Base-by-base conservation (phyloP, 64 coral and sea anemone genomes). In the Orbicella faveolata region DNA sequence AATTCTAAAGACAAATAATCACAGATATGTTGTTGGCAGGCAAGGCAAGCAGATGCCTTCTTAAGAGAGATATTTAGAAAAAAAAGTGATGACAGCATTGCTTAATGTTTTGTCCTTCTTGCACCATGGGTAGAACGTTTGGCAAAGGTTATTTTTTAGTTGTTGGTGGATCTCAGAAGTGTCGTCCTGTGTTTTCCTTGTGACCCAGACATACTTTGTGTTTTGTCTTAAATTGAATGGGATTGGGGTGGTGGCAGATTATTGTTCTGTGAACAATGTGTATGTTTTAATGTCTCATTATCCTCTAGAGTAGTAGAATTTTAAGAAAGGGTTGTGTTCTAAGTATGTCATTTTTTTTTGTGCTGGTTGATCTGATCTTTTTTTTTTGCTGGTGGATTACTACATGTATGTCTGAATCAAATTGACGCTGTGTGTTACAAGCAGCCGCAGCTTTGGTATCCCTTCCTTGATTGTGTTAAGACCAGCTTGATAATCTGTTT, bases 221-320 rank as follows among this genome's bases (percentile, higher is more conserved):
- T 85, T 72, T 70, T 83, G 80, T 83, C 80, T 73, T 41, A 5
- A 72, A 51, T 72, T 83, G 9, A 83, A 51, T 83, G 63, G 63
- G 35, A 68, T 44, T 7, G 39, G 81, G 65, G 36, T 53, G 82
- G 82, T 30, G 63, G 82, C 82, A 85, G 19, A 39, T 15, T 51
- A 11, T 72, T 85, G 65, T 85, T 85, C 82, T 85, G 36, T 85
- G 82, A 85, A 85, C 39, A 85, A 53, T 52, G 21, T 41, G 41
- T 78, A 23, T 78, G 75, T 25, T 67, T 68, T 35, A 81, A 23
- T 44, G 36, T 18, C 18, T 16, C 17, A 20, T 70, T 9, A 17
- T 83, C 2, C 17, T 26, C 6, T 83, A 82, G 79, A 64, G 19
- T 37, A 83, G 21, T 67, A 35, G 25, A 17, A 70, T 26, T 68